Percentiles rank a stretch among this genome's conserved stretches.
These are phyloP conservation scores for Aythya baeri DNA, from an alignment of 2,113 vertebrate genomes.

Conservation along the genomic window DNA sequence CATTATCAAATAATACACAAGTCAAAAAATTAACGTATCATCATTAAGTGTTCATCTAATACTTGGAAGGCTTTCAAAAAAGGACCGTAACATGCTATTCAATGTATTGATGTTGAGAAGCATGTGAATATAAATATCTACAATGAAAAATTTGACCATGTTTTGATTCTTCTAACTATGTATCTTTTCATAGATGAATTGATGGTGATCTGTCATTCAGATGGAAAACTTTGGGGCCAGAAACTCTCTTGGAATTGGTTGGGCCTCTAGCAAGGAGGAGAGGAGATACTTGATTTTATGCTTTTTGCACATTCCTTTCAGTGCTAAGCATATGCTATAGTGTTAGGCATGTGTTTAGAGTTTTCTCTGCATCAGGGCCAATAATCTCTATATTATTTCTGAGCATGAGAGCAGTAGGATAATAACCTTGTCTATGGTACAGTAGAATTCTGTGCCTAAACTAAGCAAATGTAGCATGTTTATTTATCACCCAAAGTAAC, in stretches of 20 bases:
- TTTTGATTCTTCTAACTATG: fast-evolving
- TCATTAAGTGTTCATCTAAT: neutral
- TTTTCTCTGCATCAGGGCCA: neutral
- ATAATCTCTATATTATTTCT: neutral
- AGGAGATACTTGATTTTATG: neutral
- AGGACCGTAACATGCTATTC: neutral
- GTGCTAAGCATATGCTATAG: neutral
- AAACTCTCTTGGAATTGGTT: neutral
- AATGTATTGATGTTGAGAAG: fast-evolving
- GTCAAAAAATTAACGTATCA: neutral
- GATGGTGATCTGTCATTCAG: neutral
- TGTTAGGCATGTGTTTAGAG: neutral
- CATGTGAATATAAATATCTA: neutral
- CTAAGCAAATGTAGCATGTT: neutral
- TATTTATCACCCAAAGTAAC: neutral
- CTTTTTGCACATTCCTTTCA: neutral
- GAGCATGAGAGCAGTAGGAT: neutral
- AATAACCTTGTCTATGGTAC: neutral
- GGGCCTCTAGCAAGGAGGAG: neutral
- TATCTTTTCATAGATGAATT: neutral
- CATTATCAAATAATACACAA: neutral
- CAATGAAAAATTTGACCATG: neutral
- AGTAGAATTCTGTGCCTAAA: neutral
- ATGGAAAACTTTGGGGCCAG: neutral
- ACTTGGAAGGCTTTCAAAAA: neutral